phyloP scores from a whole-genome alignment of 2,113 vertebrate species.

The Glaucidium brasilianum region DNA sequence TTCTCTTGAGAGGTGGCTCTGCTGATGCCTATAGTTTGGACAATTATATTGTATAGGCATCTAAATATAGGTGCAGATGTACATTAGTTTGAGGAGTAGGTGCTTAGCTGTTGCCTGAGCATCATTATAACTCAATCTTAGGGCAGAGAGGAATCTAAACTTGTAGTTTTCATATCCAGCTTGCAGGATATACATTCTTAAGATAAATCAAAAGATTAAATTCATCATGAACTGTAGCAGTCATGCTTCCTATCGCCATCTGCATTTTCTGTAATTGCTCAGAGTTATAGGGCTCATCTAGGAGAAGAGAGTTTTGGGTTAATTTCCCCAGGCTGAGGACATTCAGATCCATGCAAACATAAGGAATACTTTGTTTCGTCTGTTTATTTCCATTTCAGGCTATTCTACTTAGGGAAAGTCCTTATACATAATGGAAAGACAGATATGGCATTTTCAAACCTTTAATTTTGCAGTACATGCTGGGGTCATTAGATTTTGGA shows the following conservation, averaged over 20 bases:
- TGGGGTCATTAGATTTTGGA: background rate
- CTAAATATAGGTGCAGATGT: background rate
- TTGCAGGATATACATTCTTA: background rate
- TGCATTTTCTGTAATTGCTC: background rate
- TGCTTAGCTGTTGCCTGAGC: background rate
- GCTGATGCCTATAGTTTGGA: background rate
- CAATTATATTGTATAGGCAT: background rate
- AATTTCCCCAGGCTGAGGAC: background rate
- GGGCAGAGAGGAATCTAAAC: background rate
- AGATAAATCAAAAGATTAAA: background rate
- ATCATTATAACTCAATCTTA: background rate
- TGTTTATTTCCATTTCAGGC: background rate
- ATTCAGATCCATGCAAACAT: background rate
- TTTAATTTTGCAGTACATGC: background rate
- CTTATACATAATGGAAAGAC: background rate
- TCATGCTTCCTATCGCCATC: background rate
- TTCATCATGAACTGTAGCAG: background rate
- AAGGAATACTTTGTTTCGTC: background rate
- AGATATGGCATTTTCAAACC: background rate
- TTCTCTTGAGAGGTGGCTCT: background rate
- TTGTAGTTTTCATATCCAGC: background rate
- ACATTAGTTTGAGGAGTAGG: background rate
- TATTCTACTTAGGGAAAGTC: background rate
- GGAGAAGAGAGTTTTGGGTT: background rate
- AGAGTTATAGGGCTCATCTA: background rate